Conservation (phyloP, 2,888 invertebrate species). For the Leistus spinibarbis region DNA sequence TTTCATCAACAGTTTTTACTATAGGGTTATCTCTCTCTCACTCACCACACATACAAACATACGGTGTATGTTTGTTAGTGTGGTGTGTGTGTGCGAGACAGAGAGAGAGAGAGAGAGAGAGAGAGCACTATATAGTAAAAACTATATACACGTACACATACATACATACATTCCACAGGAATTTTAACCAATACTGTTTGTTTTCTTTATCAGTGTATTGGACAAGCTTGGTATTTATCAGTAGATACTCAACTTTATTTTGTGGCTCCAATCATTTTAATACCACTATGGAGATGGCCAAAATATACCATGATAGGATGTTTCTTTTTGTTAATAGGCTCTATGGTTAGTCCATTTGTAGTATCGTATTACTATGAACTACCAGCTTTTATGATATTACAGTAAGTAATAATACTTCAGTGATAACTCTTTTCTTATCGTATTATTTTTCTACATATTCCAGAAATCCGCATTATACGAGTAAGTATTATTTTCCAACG, state of each 20-base stretch:
- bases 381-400: background rate
- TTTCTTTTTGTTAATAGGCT: conserved; percentile 6
- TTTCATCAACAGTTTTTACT: too few relatives aligned
- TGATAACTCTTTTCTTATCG: too few relatives aligned
- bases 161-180: background rate
- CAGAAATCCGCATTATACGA: background rate
- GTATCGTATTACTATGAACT: conserved; percentile 9
- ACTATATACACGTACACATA: too few relatives aligned
- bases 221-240: conserved; percentile 42
- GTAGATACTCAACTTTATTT: conserved; percentile 42
- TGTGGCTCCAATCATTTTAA: conserved; percentile 41
- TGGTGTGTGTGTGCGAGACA: too few relatives aligned
- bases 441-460: too few relatives aligned
- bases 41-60: too few relatives aligned
- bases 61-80: too few relatives aligned
- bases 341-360: conserved; percentile 7
- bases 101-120: too few relatives aligned
- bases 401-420: background rate
- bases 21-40: too few relatives aligned
- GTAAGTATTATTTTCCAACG: background rate
- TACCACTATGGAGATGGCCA: conserved; percentile 45
- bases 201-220: conserved; percentile 44
- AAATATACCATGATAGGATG: conserved; percentile 3
- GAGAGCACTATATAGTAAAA: too few relatives aligned
- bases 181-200: background rate